A percentile compares a stretch with the other conserved stretches of the same genome.
Conservation (phyloP, 2,888 invertebrate genomes). For the Neoascia interrupta region DNA sequence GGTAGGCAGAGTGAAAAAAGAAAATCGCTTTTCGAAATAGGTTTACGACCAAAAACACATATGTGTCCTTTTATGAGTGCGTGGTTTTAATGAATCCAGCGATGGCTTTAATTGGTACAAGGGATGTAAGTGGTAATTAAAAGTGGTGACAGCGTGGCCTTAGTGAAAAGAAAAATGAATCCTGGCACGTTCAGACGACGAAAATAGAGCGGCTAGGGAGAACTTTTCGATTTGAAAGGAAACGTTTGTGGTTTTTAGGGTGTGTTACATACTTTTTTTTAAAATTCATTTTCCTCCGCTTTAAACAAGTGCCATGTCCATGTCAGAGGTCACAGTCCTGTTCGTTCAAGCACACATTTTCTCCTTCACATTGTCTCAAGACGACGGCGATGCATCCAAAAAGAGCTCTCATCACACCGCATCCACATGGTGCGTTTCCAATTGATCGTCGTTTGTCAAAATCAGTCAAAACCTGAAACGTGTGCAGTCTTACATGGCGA, state of each 20-base stretch:
- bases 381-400: background rate
- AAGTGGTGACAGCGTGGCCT: conserved; percentile 61
- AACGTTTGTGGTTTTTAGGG: too few relatives aligned
- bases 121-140: conserved; percentile 51
- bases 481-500: conserved; percentile 40
- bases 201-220: conserved; percentile 3
- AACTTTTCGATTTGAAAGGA: background rate
- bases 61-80: conserved; percentile 56
- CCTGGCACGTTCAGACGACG: conserved; percentile 46
- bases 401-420: background rate
- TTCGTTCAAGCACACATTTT: background rate
- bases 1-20: background rate
- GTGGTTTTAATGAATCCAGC: conserved; percentile 60
- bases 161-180: conserved; percentile 18
- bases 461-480: conserved; percentile 58
- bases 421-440: background rate
- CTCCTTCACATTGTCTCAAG: background rate
- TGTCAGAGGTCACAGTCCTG: background rate
- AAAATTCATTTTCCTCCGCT: too few relatives aligned
- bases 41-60: conserved; percentile 27
- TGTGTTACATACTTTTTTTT: too few relatives aligned
- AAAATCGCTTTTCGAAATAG: conserved; percentile 40
- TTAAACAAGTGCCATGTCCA: too few relatives aligned
- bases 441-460: conserved; percentile 65
- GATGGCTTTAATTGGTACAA: conserved; percentile 57